Conservation (phyloP, 2,888 invertebrate species). For the Cantharis rustica region DNA sequence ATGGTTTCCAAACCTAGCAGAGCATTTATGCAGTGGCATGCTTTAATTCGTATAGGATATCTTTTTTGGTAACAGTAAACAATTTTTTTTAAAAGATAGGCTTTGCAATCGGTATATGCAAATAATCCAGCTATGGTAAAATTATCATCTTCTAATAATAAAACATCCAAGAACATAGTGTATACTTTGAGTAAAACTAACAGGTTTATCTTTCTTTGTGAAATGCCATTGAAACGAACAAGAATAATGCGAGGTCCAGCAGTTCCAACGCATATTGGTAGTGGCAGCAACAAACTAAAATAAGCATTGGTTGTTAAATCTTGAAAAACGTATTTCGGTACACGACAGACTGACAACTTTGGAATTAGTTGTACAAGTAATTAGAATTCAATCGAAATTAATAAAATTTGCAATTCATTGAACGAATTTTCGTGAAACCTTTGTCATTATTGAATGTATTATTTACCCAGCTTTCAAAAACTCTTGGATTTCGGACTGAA, state of each 20-base stretch:
- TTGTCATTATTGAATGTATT: not conserved
- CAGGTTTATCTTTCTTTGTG: not conserved
- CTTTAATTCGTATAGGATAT: conserved; percentile 63
- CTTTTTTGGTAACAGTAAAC: conserved; percentile 58
- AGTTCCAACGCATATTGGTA: not conserved
- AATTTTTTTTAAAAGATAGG: conserved; percentile 61
- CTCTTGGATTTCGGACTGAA: conserved; percentile 40
- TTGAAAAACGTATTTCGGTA: not conserved
- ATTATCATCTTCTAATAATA: conserved; percentile 64
- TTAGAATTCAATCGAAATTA: too few relatives aligned
- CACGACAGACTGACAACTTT: too few relatives aligned
- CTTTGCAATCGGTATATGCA: conserved; percentile 61
- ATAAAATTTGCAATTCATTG: too few relatives aligned
- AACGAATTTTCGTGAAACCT: too few relatives aligned
- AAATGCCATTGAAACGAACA: not conserved
- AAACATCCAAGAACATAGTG: conserved; percentile 61
- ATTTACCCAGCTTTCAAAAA: conserved; percentile 55
- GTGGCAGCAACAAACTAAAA: not conserved
- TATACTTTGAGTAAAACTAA: not conserved
- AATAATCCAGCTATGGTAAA: conserved; percentile 59
- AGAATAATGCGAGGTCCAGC: not conserved
- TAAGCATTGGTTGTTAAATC: not conserved
- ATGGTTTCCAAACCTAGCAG: not conserved
- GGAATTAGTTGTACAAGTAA: too few relatives aligned
- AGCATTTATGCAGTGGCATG: conserved; percentile 50